A percentile compares a stretch with the other conserved stretches of the same genome.
Evolutionary conservation across 2,113 vertebrate genomes (phyloP).

Genomic region (Pycnonotus jocosus): DNA sequence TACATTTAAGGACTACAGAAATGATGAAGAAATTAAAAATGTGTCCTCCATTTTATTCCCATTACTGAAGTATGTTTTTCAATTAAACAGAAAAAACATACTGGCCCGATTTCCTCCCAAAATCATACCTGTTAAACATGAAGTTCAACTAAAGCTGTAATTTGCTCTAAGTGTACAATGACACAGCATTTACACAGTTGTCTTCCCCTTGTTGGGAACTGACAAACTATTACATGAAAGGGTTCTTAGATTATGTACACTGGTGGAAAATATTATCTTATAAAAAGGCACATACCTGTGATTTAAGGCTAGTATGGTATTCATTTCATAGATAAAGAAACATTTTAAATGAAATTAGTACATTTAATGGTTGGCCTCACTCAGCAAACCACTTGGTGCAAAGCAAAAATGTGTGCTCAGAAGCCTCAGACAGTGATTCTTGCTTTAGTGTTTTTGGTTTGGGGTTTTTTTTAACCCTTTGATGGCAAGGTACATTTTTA

Average conservation of each 20-base stretch:
- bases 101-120: neutral
- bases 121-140: neutral
- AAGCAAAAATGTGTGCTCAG: conserved; percentile 52
- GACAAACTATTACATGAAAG: conserved; percentile 28
- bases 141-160: conserved; percentile 39
- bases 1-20: conserved; percentile 37
- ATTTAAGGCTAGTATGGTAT: conserved; percentile 82
- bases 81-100: conserved; percentile 7
- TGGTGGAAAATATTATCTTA: conserved; percentile 54
- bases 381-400: conserved; percentile 49
- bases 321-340: conserved; percentile 60
- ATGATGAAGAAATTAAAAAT: conserved; percentile 30
- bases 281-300: conserved; percentile 88
- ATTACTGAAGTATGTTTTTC: neutral
- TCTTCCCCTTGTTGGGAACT: neutral
- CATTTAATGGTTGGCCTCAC: conserved; percentile 10
- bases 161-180: conserved; percentile 9
- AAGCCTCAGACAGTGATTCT: conserved; percentile 58
- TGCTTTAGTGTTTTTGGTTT: conserved; percentile 32
- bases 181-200: conserved; percentile 21
- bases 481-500: conserved; percentile 11
- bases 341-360: conserved; percentile 55
- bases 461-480: neutral
- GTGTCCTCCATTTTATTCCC: neutral
- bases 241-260: conserved; percentile 60